These are phyloP conservation scores for Carabus problematicus DNA, from an alignment of 2,888 invertebrate genomes.

Conservation along the genomic window DNA sequence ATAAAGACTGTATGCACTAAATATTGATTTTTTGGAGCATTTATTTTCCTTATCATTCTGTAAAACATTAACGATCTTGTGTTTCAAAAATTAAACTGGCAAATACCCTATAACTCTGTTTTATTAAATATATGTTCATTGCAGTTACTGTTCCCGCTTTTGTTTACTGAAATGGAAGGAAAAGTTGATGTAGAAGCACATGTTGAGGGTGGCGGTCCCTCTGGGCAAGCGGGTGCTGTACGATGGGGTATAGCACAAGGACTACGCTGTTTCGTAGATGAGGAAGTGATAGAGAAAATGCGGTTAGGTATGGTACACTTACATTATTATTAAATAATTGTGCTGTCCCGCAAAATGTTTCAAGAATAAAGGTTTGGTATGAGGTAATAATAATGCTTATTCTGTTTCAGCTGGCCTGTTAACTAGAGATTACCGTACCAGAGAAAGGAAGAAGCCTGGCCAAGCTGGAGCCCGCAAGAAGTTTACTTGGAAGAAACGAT, in stretches of 20 bases:
- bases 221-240: constrained; percentile 88
- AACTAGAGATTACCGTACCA: constrained; percentile 76
- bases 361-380: too few species aligned
- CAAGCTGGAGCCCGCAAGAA: constrained; percentile 89
- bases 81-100: background rate
- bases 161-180: constrained; percentile 77
- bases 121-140: constrained; percentile 50
- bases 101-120: too few species aligned
- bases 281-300: constrained; percentile 81
- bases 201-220: constrained; percentile 74
- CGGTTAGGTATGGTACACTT: constrained; percentile 70
- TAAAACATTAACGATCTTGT: background rate
- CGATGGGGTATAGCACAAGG: constrained; percentile 88
- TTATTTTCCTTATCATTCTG: background rate
- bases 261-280: constrained; percentile 82
- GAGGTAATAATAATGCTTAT: too few species aligned
- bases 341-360: background rate
- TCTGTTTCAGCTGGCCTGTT: constrained; percentile 78
- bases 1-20: constrained; percentile 38
- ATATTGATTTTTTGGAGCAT: background rate
- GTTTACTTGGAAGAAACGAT: constrained; percentile 92
- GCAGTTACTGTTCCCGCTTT: constrained; percentile 83
- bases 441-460: constrained; percentile 92
- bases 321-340: background rate
- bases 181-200: constrained; percentile 85